Evolutionary conservation across 2,113 vertebrate species (phyloP).

Genomic region (Tachycineta bicolor): DNA sequence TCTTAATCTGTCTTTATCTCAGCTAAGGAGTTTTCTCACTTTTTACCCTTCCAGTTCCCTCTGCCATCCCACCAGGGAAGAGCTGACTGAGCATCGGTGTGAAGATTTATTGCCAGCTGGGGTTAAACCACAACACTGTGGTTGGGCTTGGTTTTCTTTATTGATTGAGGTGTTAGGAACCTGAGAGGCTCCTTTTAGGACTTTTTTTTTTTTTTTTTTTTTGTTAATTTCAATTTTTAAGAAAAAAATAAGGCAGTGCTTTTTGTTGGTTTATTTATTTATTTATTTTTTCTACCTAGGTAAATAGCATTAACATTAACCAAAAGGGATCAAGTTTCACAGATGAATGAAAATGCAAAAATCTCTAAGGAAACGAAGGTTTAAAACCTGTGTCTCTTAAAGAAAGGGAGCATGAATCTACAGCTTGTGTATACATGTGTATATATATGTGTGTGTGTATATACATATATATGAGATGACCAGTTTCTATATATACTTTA

Average conservation of each 20-base stretch:
- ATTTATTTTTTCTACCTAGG: fast-evolving
- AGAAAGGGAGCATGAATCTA: not conserved
- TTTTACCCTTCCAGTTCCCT: not conserved
- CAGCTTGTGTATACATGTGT: no score
- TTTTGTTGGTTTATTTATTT: not conserved
- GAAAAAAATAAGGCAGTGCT: not conserved
- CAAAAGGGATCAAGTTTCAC: not conserved
- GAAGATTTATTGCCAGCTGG: not conserved
- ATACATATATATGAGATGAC: not conserved
- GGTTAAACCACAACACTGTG: not conserved
- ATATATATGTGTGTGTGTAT: not conserved
- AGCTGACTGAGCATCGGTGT: not conserved
- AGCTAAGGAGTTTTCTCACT: not conserved
- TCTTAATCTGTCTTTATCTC: not conserved
- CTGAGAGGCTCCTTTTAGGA: not conserved
- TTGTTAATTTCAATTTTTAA: not conserved
- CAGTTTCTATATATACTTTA: not conserved
- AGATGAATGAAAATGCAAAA: not conserved
- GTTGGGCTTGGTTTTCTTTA: not conserved
- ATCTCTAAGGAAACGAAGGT: not conserved
- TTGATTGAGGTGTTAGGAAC: not conserved
- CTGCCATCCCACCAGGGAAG: not conserved
- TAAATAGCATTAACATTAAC: not conserved
- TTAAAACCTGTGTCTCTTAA: not conserved
- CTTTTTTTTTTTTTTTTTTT: not conserved